Base-by-base conservation (phyloP, 1,140 invertebrate species). In the Trichomalopsis sarcophagae region DNA sequence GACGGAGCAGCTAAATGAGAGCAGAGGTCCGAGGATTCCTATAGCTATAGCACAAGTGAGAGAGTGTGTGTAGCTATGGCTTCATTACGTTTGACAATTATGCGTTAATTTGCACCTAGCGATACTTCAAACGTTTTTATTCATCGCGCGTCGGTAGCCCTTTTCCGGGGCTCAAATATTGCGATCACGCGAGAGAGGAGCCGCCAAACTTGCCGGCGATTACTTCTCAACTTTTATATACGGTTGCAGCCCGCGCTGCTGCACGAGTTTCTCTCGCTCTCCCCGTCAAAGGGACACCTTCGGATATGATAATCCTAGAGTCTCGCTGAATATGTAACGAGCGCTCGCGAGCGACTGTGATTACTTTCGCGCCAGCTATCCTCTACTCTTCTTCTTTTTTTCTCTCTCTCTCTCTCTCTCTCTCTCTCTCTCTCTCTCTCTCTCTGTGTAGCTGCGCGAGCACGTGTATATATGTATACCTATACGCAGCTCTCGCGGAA, bases 71-170 rank as follows among this genome's bases (percentile, higher is more conserved):
- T 40, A 40, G 4, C 80, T 73, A 62, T 81, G 84, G 82, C 89
- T 87, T 93, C 92, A 92, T 93, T 92, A 92, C 92, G 91, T 93
- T 93, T 93, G 92, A 92, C 92, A 92, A 93, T 93, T 93, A 93
- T 93, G 92, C 92, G 89, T 93, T 93, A 93, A 93, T 93, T 93
- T 93, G 88, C 91, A 91, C 91, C 90, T 90, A 91, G 91, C 90
- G 91, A 92, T 92, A 93, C 92, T 93, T 93, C 92, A 93, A 93
- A 92, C 92, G 92, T 93, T 93, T 93, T 93, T 93, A 93, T 93
- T 93, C 92, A 93, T 92, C 89, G 90, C 91, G 90, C 91, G 91
- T 90, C 89, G 33, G 71, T 6, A 62, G 44, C 71, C 71, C 71
- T 75, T 75, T 73, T 68, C 30, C 40, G 14, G n/a, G 23, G 40